Percentiles rank a stretch among this genome's conserved stretches.
phyloP scores from a whole-genome alignment of 2,797 vertebrate species.

The Kryptopterus vitreolus region DNA sequence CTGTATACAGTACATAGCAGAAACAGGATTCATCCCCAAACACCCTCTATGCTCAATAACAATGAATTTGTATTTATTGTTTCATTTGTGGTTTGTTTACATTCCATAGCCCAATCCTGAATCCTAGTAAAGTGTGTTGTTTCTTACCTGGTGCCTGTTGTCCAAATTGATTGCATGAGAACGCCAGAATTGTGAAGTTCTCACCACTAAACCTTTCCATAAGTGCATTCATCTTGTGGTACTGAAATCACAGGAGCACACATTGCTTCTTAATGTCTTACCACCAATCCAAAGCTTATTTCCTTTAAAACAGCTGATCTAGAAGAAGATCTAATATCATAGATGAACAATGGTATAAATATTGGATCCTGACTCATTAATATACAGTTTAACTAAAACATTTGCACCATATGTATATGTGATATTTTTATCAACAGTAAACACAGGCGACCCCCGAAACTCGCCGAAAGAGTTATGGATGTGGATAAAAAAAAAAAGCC shows the following conservation, averaged over 20 bases:
- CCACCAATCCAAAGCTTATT: background rate
- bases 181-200: slow-evolving; percentile 76
- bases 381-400: background rate
- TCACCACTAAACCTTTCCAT: slow-evolving; percentile 74
- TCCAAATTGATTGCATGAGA: slow-evolving; percentile 81
- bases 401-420: no score
- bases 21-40: no score
- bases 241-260: slow-evolving; percentile 60
- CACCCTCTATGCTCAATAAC: background rate
- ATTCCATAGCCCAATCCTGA: no score
- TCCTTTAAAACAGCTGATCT: background rate
- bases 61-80: background rate
- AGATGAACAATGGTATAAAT: background rate
- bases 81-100: background rate
- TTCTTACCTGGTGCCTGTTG: slow-evolving; percentile 78
- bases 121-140: background rate
- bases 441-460: no score
- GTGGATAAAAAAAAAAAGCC: no score
- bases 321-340: background rate
- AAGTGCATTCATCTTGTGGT: slow-evolving; percentile 79
- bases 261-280: background rate
- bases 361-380: background rate
- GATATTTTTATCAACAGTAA: no score
- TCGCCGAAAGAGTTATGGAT: no score
- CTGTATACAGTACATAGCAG: no score